These are phyloP conservation scores for Chaetogeoica ovagalla DNA, from an alignment of 2,888 invertebrate genomes.

Conservation along the genomic window DNA sequence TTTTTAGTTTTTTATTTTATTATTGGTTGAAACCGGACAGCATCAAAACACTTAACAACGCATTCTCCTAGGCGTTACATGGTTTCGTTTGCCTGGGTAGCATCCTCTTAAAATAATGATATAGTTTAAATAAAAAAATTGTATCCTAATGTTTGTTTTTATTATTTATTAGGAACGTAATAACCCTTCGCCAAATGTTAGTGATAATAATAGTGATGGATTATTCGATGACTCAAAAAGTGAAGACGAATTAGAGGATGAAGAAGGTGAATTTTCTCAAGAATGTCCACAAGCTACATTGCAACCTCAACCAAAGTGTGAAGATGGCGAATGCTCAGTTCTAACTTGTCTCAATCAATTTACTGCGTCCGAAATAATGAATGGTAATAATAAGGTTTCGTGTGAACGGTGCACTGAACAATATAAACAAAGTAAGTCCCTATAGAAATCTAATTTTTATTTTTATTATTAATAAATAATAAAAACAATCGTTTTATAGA, in stretches of 20 bases:
- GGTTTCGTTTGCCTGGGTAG: no score
- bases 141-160: not conserved
- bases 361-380: conserved; percentile 85
- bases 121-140: not conserved
- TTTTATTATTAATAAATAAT: conserved; percentile 1
- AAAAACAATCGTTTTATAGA: conserved; percentile 6
- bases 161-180: conserved; percentile 35
- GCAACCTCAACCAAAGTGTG: conserved; percentile 46
- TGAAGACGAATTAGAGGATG: conserved; percentile 50
- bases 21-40: no score
- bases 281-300: conserved; percentile 51
- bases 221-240: conserved; percentile 51
- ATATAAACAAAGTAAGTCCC: conserved; percentile 62
- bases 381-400: conserved; percentile 88
- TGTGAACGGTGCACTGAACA: conserved; percentile 86
- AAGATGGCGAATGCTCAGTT: conserved; percentile 78
- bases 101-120: not conserved
- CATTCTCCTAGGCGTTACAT: no score
- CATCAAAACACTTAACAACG: no score
- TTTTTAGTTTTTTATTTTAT: no score
- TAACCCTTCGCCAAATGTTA: conserved; percentile 45
- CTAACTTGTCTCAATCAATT: conserved; percentile 91
- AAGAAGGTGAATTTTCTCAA: conserved; percentile 51
- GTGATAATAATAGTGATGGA: conserved; percentile 42
- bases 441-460: not conserved